Conservation (phyloP, 2,888 invertebrate genomes). For the Lasiommata megera region DNA sequence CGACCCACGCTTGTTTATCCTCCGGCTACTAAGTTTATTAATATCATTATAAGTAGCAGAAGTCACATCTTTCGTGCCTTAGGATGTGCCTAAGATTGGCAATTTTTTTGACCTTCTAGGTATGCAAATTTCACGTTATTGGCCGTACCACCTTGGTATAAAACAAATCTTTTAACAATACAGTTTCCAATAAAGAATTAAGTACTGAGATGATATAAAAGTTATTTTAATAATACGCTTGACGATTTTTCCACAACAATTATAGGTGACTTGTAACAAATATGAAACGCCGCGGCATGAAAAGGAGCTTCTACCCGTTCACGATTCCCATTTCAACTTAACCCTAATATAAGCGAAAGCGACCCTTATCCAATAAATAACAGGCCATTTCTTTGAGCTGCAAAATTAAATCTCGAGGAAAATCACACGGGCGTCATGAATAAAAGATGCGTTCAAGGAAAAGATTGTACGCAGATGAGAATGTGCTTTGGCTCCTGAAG, state of each 20-base stretch:
- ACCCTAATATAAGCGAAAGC: constrained; percentile 8
- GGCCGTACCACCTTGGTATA: too few relatives aligned
- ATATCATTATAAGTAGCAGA: too few relatives aligned
- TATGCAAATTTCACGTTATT: too few relatives aligned
- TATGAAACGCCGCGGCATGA: not conserved
- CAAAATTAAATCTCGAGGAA: constrained; percentile 54
- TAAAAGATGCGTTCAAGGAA: constrained; percentile 64
- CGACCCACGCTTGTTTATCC: too few relatives aligned
- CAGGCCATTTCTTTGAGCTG: constrained; percentile 29
- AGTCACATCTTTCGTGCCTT: too few relatives aligned
- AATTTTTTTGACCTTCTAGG: too few relatives aligned
- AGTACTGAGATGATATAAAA: too few relatives aligned
- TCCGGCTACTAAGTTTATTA: too few relatives aligned
- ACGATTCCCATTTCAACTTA: constrained; percentile 1
- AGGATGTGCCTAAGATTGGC: too few relatives aligned
- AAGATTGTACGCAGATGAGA: constrained; percentile 60
- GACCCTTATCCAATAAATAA: constrained; percentile 28
- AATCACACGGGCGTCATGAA: constrained; percentile 58
- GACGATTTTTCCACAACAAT: not conserved
- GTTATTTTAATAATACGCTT: not conserved
- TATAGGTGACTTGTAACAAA: not conserved
- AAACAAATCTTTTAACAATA: too few relatives aligned
- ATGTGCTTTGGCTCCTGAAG: constrained; percentile 58
- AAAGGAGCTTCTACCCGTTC: not conserved
- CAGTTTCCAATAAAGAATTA: too few relatives aligned